Base-by-base conservation (phyloP, 2,888 invertebrate genomes). In the Lingula anatina region DNA sequence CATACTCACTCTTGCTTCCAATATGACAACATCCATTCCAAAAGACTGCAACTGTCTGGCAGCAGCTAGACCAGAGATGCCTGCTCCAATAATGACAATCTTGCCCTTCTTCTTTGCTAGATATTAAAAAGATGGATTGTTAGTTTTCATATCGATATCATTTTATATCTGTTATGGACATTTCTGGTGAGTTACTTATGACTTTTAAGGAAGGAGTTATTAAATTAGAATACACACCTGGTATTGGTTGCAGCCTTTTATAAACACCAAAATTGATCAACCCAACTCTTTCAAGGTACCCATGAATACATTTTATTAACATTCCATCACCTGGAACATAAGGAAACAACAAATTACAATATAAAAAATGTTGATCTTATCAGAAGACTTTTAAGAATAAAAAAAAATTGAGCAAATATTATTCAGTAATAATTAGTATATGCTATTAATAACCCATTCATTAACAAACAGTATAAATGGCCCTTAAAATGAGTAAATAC, bases 201-300 rank as follows among this genome's bases (percentile, higher is more conserved):
- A n/a, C n/a, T n/a, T n/a, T n/a, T n/a, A n/a, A n/a, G n/a, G n/a
- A n/a, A n/a, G n/a, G n/a, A n/a, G n/a, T n/a, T n/a, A n/a, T n/a
- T n/a, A n/a, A n/a, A n/a, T n/a, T n/a, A n/a, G n/a, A n/a, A n/a
- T n/a, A n/a, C n/a, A n/a, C n/a, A n/a, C n/a, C n/a, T n/a, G n/a
- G 75, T n/a, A 72, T 49, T 28, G 70, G 70, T 69, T 88, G 88
- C 3, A 89, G 77, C 35, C 91, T 82, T 73, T 93, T 91, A 77
- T 92, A 99, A 44, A 95, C 87, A 0, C 99, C 99, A 81, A 92
- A 97, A 80, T 99, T 99, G 56, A 99, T 94, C 67, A 90, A 93
- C 2, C 97, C 96, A 77, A 96, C 92, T 40, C 99, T 83, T 70
- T 96, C 92, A 35, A 99, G 81, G 76, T 90, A 99, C 0, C 89